A percentile compares a stretch with the other conserved stretches of the same genome.
These are phyloP conservation scores for Aldabrachelys gigantea DNA, from an alignment of 2,113 vertebrate species.

Conservation along the genomic window DNA sequence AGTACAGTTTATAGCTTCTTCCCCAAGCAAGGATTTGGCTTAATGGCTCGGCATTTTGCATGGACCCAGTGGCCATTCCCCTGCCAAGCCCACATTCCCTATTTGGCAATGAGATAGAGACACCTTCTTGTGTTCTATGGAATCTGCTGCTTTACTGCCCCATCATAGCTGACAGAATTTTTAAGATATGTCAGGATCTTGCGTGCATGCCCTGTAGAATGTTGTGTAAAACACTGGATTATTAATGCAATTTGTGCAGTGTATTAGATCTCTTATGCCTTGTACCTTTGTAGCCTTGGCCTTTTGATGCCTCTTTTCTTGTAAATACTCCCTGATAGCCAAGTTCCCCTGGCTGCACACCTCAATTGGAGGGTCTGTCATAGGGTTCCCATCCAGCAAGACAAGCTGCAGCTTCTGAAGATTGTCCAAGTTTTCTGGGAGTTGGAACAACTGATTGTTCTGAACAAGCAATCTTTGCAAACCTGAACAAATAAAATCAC, in stretches of 20 bases:
- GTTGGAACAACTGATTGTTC: conserved; percentile 60
- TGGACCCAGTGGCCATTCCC: not conserved
- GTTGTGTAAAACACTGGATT: not conserved
- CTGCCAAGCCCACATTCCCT: not conserved
- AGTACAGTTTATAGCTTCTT: not conserved
- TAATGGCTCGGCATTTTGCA: not conserved
- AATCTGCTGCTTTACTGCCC: not conserved
- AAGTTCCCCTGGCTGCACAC: conserved; percentile 50
- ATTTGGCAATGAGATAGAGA: not conserved
- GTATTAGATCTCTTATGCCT: not conserved
- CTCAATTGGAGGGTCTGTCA: conserved; percentile 32
- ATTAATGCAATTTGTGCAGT: not conserved
- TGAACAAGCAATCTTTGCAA: conserved; percentile 71
- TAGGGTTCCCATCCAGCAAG: conserved; percentile 63
- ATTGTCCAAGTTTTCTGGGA: conserved; percentile 68
- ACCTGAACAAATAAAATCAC: conserved; percentile 52
- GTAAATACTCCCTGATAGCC: conserved; percentile 60
- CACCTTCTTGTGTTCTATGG: no score
- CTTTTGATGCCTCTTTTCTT: not conserved
- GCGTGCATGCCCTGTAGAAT: not conserved
- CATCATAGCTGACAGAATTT: not conserved
- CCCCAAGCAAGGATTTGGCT: not conserved
- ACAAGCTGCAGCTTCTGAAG: conserved; percentile 63
- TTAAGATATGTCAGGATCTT: not conserved
- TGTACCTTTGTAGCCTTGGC: conserved; percentile 61